Evolutionary conservation across 2,113 vertebrate genomes (phyloP), one percentile per base, ranked within the genome.

Genomic region (Vireo altiloquus): DNA sequence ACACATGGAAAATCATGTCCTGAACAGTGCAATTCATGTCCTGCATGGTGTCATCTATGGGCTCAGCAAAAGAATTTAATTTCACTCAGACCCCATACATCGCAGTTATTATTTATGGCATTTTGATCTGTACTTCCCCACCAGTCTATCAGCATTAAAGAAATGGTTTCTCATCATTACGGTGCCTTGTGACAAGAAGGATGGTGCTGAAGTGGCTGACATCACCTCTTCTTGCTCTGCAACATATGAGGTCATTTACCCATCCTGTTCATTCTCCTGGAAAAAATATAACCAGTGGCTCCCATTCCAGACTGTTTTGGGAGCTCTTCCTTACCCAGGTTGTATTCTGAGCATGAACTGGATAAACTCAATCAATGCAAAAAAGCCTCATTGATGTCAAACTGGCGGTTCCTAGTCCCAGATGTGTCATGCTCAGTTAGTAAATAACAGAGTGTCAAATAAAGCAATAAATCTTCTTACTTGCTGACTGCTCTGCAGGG

Each of bases 401-500:
- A 97, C 92, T 97, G 97, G 97, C 97, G 89, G 96, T 94, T 97
- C 90, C 86, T 97, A 97, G 97, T 98, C 98, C 98, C 98, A 97
- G 97, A 97, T 96, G 97, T 98, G 97, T 98, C 98, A 98, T 98
- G 98, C 98, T 97, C 94, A 97, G 97, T 98, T 98, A 98, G 97
- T 93, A 95, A 97, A 98, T 98, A 98, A 97, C 97, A 97, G 97
- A 96, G 96, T 98, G 98, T 98, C 98, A 98, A 95, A 98, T 96
- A 96, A 97, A 98, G 98, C 98, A 98, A 99, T 99, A 98, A 99
- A 99, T 99, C 99, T 99, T 99, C 95, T 82, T 95, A 94, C 96
- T 97, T 28, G 93, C 98, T 98, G 98, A 98, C 97, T 98, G 97
- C 97, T 97, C 94, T 97, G 96, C 91, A 53, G 95, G 78, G 97